These are phyloP conservation scores for Dipodomys merriami DNA, from an alignment of 2,113 vertebrate species.

Conservation along the genomic window DNA sequence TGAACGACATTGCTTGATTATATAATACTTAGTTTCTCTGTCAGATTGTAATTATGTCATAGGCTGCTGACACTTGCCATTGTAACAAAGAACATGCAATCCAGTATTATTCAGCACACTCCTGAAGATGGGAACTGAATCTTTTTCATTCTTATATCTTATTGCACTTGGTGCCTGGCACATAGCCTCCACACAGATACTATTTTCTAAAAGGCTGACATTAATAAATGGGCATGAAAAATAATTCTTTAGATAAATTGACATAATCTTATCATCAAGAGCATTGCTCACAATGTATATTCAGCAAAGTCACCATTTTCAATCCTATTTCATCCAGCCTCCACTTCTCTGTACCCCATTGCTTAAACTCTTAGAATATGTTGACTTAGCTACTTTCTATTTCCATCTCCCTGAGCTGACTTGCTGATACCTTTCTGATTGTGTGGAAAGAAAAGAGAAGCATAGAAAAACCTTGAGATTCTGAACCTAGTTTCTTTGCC, in stretches of 20 bases:
- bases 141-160: neutral
- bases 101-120: neutral
- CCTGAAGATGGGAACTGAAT: neutral
- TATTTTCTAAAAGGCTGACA: neutral
- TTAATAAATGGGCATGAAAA: neutral
- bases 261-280: neutral
- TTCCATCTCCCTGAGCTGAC: neutral
- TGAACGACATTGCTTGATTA: constrained; percentile 68
- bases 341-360: neutral
- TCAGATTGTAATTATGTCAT: constrained; percentile 74
- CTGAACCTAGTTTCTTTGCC: neutral
- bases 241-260: constrained; percentile 1
- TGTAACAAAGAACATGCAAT: constrained; percentile 53
- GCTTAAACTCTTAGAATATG: neutral
- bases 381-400: neutral
- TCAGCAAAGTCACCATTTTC: neutral
- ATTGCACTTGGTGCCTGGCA: neutral
- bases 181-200: neutral
- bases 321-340: neutral
- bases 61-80: constrained; percentile 68
- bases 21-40: constrained; percentile 68
- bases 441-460: neutral
- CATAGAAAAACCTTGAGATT: neutral
- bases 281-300: neutral
- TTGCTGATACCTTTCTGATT: neutral